phyloP scores from a whole-genome alignment of 2,113 vertebrate species.

The Eclectus roratus region DNA sequence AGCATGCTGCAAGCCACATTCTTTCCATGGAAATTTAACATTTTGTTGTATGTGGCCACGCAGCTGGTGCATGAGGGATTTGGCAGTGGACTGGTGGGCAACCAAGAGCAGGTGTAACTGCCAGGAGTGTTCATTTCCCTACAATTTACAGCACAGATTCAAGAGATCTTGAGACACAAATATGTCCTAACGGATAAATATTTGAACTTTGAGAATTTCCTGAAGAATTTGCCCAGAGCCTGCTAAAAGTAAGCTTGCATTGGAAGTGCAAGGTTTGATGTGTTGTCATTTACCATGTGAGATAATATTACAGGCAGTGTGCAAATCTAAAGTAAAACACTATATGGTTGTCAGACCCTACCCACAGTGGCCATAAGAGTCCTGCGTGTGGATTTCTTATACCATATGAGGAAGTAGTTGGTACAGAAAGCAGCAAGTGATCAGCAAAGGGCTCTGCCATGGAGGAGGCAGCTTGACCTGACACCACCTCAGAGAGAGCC shows the following conservation, averaged over 20 bases:
- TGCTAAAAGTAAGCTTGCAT: neutral
- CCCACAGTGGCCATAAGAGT: neutral
- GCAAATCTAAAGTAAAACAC: neutral
- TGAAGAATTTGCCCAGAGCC: neutral
- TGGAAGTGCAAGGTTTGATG: neutral
- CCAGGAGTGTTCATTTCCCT: neutral
- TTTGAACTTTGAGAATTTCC: neutral
- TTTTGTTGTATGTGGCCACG: neutral
- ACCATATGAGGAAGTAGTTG: neutral
- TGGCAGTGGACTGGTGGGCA: fast-evolving
- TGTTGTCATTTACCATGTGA: neutral
- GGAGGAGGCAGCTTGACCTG: constrained; percentile 46
- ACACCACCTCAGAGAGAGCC: constrained; percentile 30
- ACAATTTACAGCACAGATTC: neutral
- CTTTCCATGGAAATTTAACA: neutral
- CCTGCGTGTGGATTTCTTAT: neutral
- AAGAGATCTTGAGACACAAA: neutral
- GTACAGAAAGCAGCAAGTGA: neutral
- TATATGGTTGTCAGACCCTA: neutral
- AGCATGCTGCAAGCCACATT: neutral
- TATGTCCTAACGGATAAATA: neutral
- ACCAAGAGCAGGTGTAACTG: neutral
- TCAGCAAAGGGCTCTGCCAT: neutral
- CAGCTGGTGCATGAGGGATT: neutral
- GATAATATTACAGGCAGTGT: neutral